These are phyloP conservation scores for Penaeus monodon DNA, from an alignment of 2,888 invertebrate genomes.

Conservation along the genomic window DNA sequence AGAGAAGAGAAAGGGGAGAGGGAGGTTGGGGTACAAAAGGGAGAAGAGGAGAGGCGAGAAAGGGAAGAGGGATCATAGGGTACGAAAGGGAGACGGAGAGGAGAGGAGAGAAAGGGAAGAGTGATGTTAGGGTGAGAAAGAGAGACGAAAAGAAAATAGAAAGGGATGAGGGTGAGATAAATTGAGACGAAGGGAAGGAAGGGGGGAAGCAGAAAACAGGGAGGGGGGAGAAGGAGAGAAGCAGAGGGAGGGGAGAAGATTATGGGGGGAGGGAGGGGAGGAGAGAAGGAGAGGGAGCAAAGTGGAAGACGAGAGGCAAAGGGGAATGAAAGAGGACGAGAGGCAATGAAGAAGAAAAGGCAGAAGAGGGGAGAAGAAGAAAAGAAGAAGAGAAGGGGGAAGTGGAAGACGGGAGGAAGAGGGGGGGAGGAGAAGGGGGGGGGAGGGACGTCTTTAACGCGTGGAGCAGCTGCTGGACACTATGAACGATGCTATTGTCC, in stretches of 20 bases:
- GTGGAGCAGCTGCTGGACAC: constrained; percentile 17
- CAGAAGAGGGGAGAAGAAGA: neutral
- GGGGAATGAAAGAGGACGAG: neutral
- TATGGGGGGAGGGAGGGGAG: neutral
- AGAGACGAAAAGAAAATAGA: neutral
- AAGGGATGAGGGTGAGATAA: neutral
- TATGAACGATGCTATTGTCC: constrained; percentile 21
- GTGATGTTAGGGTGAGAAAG: neutral
- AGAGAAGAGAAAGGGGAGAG: too few relatives aligned
- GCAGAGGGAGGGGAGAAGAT: too few relatives aligned
- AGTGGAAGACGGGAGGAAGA: neutral
- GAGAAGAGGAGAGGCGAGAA: neutral
- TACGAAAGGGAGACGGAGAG: neutral
- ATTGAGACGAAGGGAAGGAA: neutral
- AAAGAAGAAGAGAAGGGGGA: neutral
- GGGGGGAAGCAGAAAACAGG: too few relatives aligned
- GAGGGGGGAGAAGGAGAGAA: neutral
- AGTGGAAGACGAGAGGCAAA: neutral
- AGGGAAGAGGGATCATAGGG: neutral
- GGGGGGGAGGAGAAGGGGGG: neutral
- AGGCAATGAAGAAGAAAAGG: neutral
- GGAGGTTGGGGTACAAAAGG: neutral
- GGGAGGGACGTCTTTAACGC: constrained; percentile 7
- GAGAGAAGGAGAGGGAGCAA: neutral
- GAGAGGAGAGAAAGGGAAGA: neutral